phyloP scores from a whole-genome alignment of 92 coral and sea anemone species.

The Micromussa lordhowensis region DNA sequence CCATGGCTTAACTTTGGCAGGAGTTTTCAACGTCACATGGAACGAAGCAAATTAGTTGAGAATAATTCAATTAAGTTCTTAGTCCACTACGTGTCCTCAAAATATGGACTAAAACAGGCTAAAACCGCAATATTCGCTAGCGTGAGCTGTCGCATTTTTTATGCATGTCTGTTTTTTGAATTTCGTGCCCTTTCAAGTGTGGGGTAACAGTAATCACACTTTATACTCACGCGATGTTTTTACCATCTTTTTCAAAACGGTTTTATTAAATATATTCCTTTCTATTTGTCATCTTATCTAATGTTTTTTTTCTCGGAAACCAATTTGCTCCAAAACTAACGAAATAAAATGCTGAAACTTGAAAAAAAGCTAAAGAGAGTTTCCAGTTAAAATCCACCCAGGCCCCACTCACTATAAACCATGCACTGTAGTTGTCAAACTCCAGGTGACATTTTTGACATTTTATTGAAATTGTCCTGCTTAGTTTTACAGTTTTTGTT shows the following conservation, averaged over 20 bases:
- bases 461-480: not conserved
- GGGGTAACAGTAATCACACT: not conserved
- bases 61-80: not conserved
- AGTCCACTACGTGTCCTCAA: not conserved
- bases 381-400: not conserved
- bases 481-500: not conserved
- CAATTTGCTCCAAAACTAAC: not conserved
- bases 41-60: constrained; percentile 4
- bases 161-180: constrained; percentile 1
- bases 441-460: not conserved
- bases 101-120: not conserved
- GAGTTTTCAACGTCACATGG: not conserved
- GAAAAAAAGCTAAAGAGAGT: not conserved
- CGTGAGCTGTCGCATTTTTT: constrained; percentile 17
- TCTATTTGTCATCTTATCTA: not conserved
- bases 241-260: not conserved
- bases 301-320: not conserved
- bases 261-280: not conserved
- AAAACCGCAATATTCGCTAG: not conserved
- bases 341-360: not conserved
- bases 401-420: not conserved
- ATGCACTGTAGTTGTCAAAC: not conserved
- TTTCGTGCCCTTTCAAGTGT: constrained; percentile 39
- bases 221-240: constrained; percentile 38
- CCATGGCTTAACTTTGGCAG: not conserved